Evolutionary conservation across 2,888 invertebrate species (phyloP).

Genomic region (Scrobipalpa costella): DNA sequence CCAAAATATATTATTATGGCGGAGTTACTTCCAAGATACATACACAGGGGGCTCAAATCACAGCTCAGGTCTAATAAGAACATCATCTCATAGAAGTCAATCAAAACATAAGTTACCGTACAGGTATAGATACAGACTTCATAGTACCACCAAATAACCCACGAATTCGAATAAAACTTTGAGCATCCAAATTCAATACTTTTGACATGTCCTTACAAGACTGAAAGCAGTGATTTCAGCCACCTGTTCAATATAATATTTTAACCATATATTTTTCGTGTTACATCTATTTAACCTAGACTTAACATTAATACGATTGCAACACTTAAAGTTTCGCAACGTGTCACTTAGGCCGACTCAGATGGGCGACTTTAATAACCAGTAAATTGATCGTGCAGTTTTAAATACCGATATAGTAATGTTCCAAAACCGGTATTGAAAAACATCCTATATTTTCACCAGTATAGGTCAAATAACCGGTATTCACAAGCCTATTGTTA

Average conservation of each 20-base stretch:
- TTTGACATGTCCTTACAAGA: not conserved
- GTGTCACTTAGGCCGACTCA: constrained; percentile 51
- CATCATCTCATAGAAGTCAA: not conserved
- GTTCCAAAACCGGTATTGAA: too few species aligned
- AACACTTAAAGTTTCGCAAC: constrained; percentile 73
- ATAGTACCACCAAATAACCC: too few species aligned
- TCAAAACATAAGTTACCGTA: not conserved
- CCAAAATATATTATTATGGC: constrained; percentile 82
- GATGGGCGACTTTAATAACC: not conserved
- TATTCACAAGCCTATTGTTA: too few species aligned
- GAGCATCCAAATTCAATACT: too few species aligned
- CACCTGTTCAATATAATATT: constrained; percentile 12
- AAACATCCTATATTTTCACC: too few species aligned
- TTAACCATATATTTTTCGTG: constrained; percentile 62
- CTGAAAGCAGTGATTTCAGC: constrained; percentile 26
- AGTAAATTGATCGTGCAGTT: not conserved
- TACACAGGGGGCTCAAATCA: constrained; percentile 28
- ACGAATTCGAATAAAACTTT: too few species aligned
- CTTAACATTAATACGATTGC: constrained; percentile 71
- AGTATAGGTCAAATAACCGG: too few species aligned
- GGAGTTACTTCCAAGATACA: constrained; percentile 76
- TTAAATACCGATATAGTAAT: too few species aligned
- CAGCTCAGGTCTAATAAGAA: constrained; percentile 14
- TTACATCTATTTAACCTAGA: constrained; percentile 70
- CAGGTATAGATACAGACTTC: too few species aligned